Percentiles rank a stretch among this genome's conserved stretches.
phyloP scores from a whole-genome alignment of 2,888 invertebrate genomes.

The Ophion ellenae region DNA sequence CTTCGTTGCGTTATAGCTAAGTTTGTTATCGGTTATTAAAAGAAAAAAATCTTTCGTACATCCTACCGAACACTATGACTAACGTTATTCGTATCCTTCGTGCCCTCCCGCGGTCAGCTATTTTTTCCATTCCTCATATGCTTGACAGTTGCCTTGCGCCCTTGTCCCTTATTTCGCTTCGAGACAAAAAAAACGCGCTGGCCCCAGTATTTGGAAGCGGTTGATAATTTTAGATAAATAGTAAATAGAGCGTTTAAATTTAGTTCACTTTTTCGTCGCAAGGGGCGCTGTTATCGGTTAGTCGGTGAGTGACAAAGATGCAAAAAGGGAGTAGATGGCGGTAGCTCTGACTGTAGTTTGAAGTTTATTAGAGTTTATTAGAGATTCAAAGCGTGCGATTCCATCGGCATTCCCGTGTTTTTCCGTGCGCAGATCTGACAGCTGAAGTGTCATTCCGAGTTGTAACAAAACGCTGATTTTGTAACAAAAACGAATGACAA shows the following conservation, averaged over 20 bases:
- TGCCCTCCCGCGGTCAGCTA: not conserved
- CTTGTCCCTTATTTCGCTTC: not conserved
- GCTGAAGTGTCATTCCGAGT: not conserved
- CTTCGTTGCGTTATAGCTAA: conserved; percentile 63
- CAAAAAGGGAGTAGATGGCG: too few species aligned
- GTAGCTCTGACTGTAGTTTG: too few species aligned
- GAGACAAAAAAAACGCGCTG: not conserved
- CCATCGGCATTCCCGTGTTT: too few species aligned
- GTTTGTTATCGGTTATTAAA: conserved; percentile 66
- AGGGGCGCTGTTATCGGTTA: not conserved
- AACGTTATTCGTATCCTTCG: not conserved
- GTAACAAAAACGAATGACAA: not conserved
- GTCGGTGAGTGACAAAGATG: not conserved
- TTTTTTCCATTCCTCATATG: not conserved
- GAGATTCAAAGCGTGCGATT: too few species aligned
- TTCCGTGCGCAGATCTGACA: not conserved
- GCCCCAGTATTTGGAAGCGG: too few species aligned
- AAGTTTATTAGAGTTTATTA: too few species aligned
- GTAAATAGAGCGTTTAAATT: not conserved
- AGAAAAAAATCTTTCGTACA: conserved; percentile 55
- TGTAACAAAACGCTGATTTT: not conserved
- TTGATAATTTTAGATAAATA: too few species aligned
- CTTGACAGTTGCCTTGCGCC: not conserved
- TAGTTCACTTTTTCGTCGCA: not conserved
- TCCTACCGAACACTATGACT: not conserved